A percentile compares a stretch with the other conserved stretches of the same genome.
Conservation (phyloP, 2,797 vertebrate species). For the Tokudaia muenninki region DNA sequence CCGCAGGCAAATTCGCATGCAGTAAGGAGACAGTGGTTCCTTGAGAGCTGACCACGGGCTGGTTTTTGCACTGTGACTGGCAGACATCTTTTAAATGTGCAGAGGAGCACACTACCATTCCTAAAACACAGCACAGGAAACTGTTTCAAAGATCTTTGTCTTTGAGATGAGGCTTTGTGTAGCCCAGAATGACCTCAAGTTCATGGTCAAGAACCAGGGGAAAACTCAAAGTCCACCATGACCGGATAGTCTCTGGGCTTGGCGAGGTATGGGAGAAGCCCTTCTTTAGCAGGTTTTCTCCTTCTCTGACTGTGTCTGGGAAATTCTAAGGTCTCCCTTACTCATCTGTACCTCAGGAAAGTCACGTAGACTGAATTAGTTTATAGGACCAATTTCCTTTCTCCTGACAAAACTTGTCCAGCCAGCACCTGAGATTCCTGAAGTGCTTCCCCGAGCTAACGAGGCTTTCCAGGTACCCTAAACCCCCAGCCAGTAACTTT, state of each 20-base stretch:
- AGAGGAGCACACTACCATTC: neutral
- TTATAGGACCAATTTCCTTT: neutral
- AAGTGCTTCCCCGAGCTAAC: neutral
- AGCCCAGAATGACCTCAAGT: neutral
- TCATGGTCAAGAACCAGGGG: neutral
- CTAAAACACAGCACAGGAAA: neutral
- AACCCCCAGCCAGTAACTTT: neutral
- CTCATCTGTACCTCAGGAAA: neutral
- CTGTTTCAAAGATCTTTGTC: neutral
- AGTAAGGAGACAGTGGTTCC: neutral
- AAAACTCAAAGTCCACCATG: neutral
- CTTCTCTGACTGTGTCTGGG: neutral
- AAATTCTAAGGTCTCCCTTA: neutral
- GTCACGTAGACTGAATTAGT: neutral
- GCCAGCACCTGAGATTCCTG: neutral
- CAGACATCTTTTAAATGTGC: neutral
- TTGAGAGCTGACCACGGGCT: neutral
- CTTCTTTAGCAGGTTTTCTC: neutral
- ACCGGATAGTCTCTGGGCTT: neutral
- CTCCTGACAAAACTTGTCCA: neutral
- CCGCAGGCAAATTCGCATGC: neutral
- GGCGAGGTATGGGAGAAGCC: neutral
- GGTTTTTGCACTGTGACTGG: too few species aligned
- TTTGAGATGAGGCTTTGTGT: neutral
- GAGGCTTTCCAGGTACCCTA: neutral